phyloP scores from a whole-genome alignment of 2,113 vertebrate species.

The Oxyura jamaicensis region DNA sequence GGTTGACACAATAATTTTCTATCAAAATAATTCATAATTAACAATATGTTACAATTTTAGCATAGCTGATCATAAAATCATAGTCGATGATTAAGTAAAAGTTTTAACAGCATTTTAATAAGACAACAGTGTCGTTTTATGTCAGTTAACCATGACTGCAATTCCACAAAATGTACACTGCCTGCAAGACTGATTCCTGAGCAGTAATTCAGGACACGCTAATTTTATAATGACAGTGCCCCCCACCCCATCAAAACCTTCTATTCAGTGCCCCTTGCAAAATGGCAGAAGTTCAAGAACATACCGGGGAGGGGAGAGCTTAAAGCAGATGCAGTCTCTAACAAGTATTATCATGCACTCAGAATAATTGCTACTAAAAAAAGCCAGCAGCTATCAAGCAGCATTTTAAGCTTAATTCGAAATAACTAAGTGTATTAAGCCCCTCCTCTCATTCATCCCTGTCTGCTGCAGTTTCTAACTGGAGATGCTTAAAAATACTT shows the following conservation, averaged over 20 bases:
- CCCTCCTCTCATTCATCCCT: background rate
- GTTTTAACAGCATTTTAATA: background rate
- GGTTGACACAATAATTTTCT: background rate
- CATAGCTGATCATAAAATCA: background rate
- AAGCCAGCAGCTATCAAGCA: background rate
- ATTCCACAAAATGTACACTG: background rate
- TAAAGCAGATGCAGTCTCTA: background rate
- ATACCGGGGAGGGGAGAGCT: conserved; percentile 3
- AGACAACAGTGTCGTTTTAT: background rate
- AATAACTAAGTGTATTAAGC: background rate
- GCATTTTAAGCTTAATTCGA: conserved; percentile 38
- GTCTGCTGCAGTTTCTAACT: background rate
- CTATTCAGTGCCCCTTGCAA: background rate
- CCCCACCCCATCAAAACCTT: background rate
- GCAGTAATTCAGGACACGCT: background rate
- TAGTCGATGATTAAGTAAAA: background rate
- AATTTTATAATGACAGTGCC: background rate
- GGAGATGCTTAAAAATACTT: background rate
- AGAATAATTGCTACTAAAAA: conserved; percentile 41
- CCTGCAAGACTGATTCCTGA: background rate
- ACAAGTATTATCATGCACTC: conserved; percentile 33
- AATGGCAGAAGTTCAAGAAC: conserved; percentile 62
- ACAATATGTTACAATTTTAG: background rate
- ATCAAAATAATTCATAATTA: background rate
- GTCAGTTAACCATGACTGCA: background rate